These are phyloP conservation scores for Lydus trimaculatus DNA, from an alignment of 2,888 invertebrate species.

Conservation along the genomic window DNA sequence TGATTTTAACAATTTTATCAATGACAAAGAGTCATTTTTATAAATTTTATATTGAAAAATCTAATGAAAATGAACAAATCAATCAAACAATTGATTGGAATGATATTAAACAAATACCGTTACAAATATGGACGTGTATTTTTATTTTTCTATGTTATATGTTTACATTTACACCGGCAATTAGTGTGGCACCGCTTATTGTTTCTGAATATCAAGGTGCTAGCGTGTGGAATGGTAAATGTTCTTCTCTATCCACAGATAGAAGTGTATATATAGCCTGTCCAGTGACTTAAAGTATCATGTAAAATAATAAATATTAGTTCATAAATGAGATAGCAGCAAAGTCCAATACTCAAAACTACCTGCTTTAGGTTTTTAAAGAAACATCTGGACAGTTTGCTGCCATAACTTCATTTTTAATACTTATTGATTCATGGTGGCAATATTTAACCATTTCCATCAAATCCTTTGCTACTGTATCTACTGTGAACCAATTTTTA, in stretches of 20 bases:
- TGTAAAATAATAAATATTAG: too few species aligned
- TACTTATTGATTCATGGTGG: too few species aligned
- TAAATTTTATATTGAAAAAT: constrained; percentile 8
- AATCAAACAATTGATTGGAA: not conserved
- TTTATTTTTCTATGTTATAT: not conserved
- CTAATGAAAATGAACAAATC: not conserved
- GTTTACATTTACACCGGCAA: not conserved
- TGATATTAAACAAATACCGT: constrained; percentile 3
- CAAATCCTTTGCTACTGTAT: too few species aligned
- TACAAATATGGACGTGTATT: constrained; percentile 9
- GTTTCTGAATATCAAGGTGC: constrained; percentile 18
- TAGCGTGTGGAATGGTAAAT: constrained; percentile 22
- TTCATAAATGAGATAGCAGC: too few species aligned
- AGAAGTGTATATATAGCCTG: too few species aligned
- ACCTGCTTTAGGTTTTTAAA: too few species aligned
- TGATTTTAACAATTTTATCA: not conserved
- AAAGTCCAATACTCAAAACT: too few species aligned
- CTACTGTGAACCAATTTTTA: too few species aligned
- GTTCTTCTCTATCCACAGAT: not conserved
- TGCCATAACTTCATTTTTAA: too few species aligned
- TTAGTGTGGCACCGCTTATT: constrained; percentile 12
- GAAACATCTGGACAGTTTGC: too few species aligned
- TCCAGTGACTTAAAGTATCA: too few species aligned
- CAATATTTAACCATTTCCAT: too few species aligned
- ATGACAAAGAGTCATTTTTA: constrained; percentile 8